Evolutionary conservation across 2,797 vertebrate species (phyloP), one percentile per base, ranked within the genome.

Genomic region (Melopsittacus undulatus): DNA sequence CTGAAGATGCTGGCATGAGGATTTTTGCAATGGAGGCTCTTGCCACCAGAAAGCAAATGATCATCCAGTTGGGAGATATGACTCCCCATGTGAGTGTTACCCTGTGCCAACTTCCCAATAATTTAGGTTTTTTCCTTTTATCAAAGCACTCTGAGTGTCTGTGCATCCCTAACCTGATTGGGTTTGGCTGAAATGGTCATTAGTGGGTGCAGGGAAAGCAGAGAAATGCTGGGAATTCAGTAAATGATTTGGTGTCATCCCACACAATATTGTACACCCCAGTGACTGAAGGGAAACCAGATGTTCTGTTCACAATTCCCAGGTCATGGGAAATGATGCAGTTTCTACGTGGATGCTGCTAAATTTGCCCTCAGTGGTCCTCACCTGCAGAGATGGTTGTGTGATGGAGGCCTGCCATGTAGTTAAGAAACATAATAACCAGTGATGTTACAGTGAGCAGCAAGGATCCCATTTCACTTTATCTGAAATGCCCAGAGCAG

Each of bases 221-320:
- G 40, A 89, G 43, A 59, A 73, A 76, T 54, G 23, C 54, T 79
- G 80, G 20, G 27, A 83, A 52, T 63, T 67, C 57, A n/a, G 9
- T 51, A 43, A 86, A 69, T 51, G 1, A 27, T 59, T 82, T 73
- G 30, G 9, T 74, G 59, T 66, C 14, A 45, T 49, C 51, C 49
- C 29, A n/a, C 15, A 34, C 21, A 22, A 2, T 61, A 56, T n/a
- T 1, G 1, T 70, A 66, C 1, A 6, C 10, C 51, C 10, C 51
- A 36, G 29, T 64, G 51, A 46, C 5, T 7, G 23, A 80, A 78
- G 38, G 38, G 42, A 88, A 90, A 20, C 4, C n/a, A 30, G 59
- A n/a, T 52, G 18, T 48, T 43, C 64, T 70, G 46, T 54, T 84
- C 46, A 36, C 10, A 67, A 34, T 36, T 74, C 32, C n/a, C 40